Conservation (phyloP, 2,113 vertebrate species). For the Gorsachius goisagi region DNA sequence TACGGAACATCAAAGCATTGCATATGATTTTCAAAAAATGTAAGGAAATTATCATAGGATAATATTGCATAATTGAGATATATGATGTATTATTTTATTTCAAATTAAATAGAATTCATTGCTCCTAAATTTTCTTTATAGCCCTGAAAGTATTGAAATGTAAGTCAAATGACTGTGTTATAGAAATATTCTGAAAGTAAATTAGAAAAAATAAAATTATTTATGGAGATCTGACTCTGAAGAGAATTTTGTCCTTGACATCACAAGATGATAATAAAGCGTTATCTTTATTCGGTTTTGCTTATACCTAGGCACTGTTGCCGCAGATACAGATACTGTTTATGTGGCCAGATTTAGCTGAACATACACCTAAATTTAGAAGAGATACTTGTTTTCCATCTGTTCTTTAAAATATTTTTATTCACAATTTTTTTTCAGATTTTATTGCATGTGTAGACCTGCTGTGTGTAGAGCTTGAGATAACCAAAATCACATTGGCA, state of each 20-base stretch:
- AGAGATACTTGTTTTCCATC: background rate
- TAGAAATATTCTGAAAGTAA: constrained; percentile 17
- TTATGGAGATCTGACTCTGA: background rate
- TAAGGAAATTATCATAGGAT: constrained; percentile 48
- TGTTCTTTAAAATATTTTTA: background rate
- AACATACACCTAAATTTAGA: background rate
- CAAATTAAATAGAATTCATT: constrained; percentile 38
- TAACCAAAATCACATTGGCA: background rate
- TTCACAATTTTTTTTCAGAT: background rate
- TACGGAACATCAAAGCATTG: constrained; percentile 52
- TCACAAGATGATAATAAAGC: background rate
- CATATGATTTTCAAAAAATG: constrained; percentile 52
- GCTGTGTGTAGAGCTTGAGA: background rate
- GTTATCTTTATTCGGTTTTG: constrained; percentile 1
- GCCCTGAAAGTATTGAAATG: constrained; percentile 6
- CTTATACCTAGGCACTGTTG: background rate
- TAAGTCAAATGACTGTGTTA: background rate
- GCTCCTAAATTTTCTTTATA: constrained; percentile 13
- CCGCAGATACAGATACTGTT: background rate
- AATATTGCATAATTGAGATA: constrained; percentile 47
- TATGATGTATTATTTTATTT: constrained; percentile 38
- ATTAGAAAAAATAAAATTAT: background rate
- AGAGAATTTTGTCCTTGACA: constrained; percentile 50
- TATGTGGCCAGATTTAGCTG: background rate
- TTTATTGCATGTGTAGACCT: background rate